These are phyloP conservation scores for Eulemur mongoz DNA, from an alignment of 2,797 vertebrate species.

Conservation along the genomic window DNA sequence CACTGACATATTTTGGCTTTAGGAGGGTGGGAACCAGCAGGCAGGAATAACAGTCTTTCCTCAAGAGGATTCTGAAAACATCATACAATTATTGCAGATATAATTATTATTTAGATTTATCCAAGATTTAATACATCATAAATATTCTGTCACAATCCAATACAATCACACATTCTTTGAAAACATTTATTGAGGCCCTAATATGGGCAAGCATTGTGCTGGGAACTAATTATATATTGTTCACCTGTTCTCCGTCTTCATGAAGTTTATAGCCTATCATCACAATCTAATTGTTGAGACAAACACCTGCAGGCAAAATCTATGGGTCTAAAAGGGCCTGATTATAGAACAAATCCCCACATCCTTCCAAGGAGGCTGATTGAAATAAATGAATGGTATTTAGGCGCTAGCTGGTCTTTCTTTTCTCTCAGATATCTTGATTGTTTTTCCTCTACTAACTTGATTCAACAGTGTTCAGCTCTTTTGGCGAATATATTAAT, in stretches of 20 bases:
- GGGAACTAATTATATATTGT: background rate
- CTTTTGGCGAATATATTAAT: background rate
- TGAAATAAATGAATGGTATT: background rate
- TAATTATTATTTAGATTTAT: background rate
- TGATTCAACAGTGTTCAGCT: background rate
- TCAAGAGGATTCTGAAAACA: background rate
- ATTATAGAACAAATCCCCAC: background rate
- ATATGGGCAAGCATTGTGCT: background rate
- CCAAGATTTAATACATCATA: background rate
- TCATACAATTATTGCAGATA: background rate
- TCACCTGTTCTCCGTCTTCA: constrained; percentile 36
- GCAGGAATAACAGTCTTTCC: background rate
- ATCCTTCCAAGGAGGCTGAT: background rate
- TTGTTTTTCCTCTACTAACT: background rate
- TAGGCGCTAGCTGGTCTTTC: background rate
- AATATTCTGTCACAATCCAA: background rate
- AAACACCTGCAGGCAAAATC: background rate
- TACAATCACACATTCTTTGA: background rate
- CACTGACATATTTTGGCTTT: background rate
- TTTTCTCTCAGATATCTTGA: background rate
- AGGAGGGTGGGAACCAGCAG: background rate
- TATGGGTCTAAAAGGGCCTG: background rate
- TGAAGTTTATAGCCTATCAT: background rate
- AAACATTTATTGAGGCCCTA: background rate
- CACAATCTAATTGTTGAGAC: background rate